phyloP scores from a whole-genome alignment of 2,888 invertebrate genomes.

The Papilio demoleus region DNA sequence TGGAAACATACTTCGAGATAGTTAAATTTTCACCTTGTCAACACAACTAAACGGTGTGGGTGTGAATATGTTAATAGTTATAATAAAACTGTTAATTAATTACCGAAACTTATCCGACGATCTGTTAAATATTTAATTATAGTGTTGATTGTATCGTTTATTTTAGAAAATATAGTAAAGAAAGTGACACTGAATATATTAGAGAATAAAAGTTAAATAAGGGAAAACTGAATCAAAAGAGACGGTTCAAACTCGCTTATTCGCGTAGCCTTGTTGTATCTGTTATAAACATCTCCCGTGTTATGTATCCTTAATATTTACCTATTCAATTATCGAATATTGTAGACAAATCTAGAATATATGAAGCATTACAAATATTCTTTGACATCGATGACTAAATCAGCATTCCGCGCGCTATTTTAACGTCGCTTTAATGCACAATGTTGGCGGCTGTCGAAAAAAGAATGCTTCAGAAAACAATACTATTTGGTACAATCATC shows the following conservation, averaged over 20 bases:
- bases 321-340: too few relatives aligned
- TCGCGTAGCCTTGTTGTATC: neutral
- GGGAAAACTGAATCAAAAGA: neutral
- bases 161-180: neutral
- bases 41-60: conserved; percentile 31
- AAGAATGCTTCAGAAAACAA: too few relatives aligned
- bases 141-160: neutral
- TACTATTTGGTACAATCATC: too few relatives aligned
- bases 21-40: conserved; percentile 39
- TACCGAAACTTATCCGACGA: conserved; percentile 29
- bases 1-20: too few relatives aligned
- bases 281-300: too few relatives aligned
- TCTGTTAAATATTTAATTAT: conserved; percentile 27
- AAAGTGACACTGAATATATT: neutral
- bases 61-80: conserved; percentile 35
- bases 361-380: neutral
- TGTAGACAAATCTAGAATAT: conserved; percentile 4
- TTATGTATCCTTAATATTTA: too few relatives aligned
- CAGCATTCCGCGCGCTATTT: too few relatives aligned
- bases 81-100: conserved; percentile 39
- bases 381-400: conserved; percentile 4
- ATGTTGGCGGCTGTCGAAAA: too few relatives aligned
- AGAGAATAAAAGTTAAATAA: neutral
- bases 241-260: too few relatives aligned
- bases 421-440: too few relatives aligned